Percentiles rank a stretch among this genome's conserved stretches.
These are phyloP conservation scores for Hylaeus anthracinus DNA, from an alignment of 1,140 invertebrate species.

Conservation along the genomic window DNA sequence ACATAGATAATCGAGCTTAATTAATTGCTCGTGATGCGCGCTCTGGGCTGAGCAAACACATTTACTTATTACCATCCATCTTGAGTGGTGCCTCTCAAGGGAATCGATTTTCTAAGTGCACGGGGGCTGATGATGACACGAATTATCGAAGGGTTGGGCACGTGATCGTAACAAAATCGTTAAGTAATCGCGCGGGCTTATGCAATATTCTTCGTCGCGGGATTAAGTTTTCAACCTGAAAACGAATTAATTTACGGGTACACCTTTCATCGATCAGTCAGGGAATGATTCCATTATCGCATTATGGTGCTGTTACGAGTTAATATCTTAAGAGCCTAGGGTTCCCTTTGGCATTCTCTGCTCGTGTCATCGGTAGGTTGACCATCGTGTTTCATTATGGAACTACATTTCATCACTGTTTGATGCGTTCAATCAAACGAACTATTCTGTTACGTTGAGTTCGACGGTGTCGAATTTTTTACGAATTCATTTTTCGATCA, in stretches of 20 bases:
- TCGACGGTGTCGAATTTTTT: too few species aligned
- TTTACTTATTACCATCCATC: constrained; percentile 79
- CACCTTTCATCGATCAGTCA: not conserved
- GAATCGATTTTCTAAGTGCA: constrained; percentile 77
- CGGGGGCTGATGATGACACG: constrained; percentile 67
- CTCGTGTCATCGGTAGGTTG: too few species aligned
- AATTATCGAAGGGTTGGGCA: constrained; percentile 67
- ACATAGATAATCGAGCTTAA: constrained; percentile 80
- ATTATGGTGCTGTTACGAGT: too few species aligned
- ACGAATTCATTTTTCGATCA: too few species aligned
- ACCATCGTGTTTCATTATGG: too few species aligned
- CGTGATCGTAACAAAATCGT: constrained; percentile 63
- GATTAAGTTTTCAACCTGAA: not conserved
- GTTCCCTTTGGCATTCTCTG: too few species aligned
- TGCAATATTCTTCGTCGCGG: not conserved
- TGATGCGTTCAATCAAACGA: too few species aligned
- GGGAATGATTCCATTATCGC: not conserved
- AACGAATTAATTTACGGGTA: not conserved
- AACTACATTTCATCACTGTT: too few species aligned
- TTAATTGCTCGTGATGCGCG: constrained; percentile 78
- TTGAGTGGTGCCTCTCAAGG: constrained; percentile 72
- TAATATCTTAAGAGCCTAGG: too few species aligned
- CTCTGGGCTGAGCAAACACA: constrained; percentile 76
- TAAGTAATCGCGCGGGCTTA: constrained; percentile 56
- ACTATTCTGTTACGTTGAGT: too few species aligned